A percentile compares a stretch with the other conserved stretches of the same genome.
These are phyloP conservation scores for Pterois miles DNA, from an alignment of 2,797 vertebrate genomes.

Conservation along the genomic window DNA sequence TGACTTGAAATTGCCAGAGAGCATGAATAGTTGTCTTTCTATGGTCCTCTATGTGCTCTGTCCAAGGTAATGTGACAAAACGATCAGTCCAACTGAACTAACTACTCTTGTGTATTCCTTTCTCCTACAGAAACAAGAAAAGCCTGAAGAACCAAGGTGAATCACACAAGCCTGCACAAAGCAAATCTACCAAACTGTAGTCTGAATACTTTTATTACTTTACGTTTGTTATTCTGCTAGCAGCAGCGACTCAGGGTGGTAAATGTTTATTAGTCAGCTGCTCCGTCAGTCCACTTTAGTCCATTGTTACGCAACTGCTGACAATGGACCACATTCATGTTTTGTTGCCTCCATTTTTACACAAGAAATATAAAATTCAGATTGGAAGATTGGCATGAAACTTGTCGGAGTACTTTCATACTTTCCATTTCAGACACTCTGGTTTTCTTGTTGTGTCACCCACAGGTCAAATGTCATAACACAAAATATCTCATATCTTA, in stretches of 20 bases:
- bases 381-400: neutral
- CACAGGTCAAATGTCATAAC: neutral
- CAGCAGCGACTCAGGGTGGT: neutral
- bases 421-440: neutral
- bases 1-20: no score
- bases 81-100: neutral
- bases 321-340: no score
- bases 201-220: neutral
- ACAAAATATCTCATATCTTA: neutral
- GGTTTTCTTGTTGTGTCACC: neutral
- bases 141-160: neutral
- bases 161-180: neutral
- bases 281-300: no score
- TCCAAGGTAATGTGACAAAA: no score
- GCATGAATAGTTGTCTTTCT: no score
- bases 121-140: conserved; percentile 10
- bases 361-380: no score
- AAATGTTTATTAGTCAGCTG: neutral
- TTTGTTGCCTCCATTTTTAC: neutral
- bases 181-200: conserved; percentile 10
- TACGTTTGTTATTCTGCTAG: neutral
- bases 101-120: neutral
- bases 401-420: neutral
- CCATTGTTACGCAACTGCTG: neutral
- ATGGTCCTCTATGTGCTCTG: no score